A percentile compares a stretch with the other conserved stretches of the same genome.
Evolutionary conservation across 2,113 vertebrate species (phyloP).

Genomic region (Seriola quinqueradiata): DNA sequence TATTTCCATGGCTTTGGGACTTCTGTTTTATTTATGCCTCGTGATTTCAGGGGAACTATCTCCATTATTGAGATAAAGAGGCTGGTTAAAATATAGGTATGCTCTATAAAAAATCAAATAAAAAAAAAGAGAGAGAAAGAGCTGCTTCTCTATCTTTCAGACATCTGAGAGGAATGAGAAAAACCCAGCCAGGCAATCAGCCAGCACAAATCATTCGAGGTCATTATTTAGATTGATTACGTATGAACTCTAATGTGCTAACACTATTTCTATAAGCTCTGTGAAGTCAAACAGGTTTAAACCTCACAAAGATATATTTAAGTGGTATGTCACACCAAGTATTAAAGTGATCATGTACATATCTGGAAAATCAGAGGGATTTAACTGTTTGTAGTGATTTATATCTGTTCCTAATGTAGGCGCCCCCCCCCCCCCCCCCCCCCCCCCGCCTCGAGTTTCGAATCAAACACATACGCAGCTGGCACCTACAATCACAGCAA

Average conservation of each 20-base stretch:
- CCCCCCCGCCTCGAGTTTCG: background rate
- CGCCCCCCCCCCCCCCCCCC: too few relatives aligned
- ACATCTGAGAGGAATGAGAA: slow-evolving; percentile 37
- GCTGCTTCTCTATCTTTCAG: slow-evolving; percentile 20
- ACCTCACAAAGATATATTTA: background rate
- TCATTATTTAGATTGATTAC: slow-evolving; percentile 35
- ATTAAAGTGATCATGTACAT: background rate
- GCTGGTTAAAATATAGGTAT: slow-evolving; percentile 50
- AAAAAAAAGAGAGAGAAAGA: too few relatives aligned
- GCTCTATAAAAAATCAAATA: slow-evolving; percentile 25
- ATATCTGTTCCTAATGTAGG: background rate
- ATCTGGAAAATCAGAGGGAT: background rate
- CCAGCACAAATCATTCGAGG: slow-evolving; percentile 19
- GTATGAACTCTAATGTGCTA: background rate
- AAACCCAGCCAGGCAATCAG: slow-evolving; percentile 30
- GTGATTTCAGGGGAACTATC: slow-evolving; percentile 66
- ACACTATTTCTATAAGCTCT: background rate
- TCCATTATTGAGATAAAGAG: slow-evolving; percentile 80
- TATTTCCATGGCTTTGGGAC: slow-evolving; percentile 63
- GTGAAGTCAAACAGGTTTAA: slow-evolving; percentile 8
- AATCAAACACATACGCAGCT: slow-evolving; percentile 17
- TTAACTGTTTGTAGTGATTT: slow-evolving; percentile 1
- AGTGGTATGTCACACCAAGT: background rate
- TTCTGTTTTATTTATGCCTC: slow-evolving; percentile 73
- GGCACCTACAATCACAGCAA: slow-evolving; percentile 29